Percentiles rank a stretch among this genome's conserved stretches.
phyloP scores from a whole-genome alignment of 1,140 invertebrate species.

The Tetragonula clypearis region DNA sequence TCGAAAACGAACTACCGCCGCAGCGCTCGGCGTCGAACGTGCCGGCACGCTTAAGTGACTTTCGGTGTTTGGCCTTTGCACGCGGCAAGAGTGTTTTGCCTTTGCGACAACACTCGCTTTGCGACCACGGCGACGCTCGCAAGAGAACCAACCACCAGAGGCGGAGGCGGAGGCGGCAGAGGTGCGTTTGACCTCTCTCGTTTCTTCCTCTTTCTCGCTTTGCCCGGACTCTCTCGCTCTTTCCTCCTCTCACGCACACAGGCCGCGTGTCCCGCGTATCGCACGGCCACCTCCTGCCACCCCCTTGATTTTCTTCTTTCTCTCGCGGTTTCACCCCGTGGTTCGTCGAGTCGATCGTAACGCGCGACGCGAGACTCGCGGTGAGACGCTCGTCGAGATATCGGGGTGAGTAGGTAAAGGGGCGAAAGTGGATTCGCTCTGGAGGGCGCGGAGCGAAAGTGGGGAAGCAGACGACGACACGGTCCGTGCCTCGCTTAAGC shows the following conservation, averaged over 20 bases:
- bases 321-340: no score
- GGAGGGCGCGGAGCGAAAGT: constrained; percentile 23
- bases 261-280: no score
- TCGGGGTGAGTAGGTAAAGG: constrained; percentile 14
- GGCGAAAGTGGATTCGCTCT: constrained; percentile 12
- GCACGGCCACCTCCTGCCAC: no score
- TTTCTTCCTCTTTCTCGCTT: neutral
- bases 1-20: constrained; percentile 58
- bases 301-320: no score
- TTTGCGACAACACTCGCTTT: constrained; percentile 63
- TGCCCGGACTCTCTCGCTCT: neutral
- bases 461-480: neutral
- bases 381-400: neutral
- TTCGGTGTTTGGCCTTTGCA: constrained; percentile 77
- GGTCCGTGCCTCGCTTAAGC: neutral
- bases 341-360: neutral
- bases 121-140: constrained; percentile 41
- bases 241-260: no score
- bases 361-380: constrained; percentile 17
- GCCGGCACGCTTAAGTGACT: constrained; percentile 78
- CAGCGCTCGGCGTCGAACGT: constrained; percentile 53
- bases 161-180: constrained; percentile 48
- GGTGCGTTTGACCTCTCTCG: constrained; percentile 43
- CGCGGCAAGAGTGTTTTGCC: constrained; percentile 66
- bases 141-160: constrained; percentile 30